Base-by-base conservation (phyloP, 2,888 invertebrate species). In the Drosophila hawaiiensis region DNA sequence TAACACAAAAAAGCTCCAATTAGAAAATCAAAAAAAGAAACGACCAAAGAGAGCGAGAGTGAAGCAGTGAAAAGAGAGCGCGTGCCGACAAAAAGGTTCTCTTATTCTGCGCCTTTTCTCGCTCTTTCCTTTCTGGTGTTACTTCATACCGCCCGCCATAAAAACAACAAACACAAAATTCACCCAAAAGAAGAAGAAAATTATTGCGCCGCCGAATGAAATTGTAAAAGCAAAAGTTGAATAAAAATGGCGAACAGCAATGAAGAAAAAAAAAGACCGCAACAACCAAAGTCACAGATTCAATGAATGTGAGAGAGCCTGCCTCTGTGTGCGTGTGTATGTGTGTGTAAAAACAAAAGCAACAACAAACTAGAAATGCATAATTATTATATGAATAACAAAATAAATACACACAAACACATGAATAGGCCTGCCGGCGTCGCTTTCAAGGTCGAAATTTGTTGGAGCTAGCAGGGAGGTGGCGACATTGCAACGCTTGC, bases 191-290 rank as follows among this genome's bases (percentile, higher is more conserved):
- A 85, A 84, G 85, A 82, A 85, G 89, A 86, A 89, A 85, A 82
- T 72, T 89, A 87, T 89, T 87, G 87, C 87, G 87, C 88, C 89
- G 87, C 83, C 74, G 75, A 87, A 89, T 80, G 72, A 89, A 87
- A 83, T 78, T 82, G 85, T 80, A 78, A 89, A 87, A 80, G 87
- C 89, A 83, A 83, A 89, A 84, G 77, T 64, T 64, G 54, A 80
- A 76, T 77, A 77, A 85, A 84, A 85, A 87, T 85, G 88, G 83
- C 82, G 80, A 83, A 58, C 16, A 58, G 47, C 37, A 64, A 70
- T 63, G 49, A 69, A 60, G 67, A 65, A 35, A 39, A 29, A 71
- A 70, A 64, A 47, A 55, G 67, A 47, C 35, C 50, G 65, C 63
- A 78, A 66, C 47, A 68, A 47, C 63, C 33, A 68, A 61, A 69